A percentile compares a stretch with the other conserved stretches of the same genome.
phyloP scores from a whole-genome alignment of 2,113 vertebrate genomes.

The Gila orcuttii region DNA sequence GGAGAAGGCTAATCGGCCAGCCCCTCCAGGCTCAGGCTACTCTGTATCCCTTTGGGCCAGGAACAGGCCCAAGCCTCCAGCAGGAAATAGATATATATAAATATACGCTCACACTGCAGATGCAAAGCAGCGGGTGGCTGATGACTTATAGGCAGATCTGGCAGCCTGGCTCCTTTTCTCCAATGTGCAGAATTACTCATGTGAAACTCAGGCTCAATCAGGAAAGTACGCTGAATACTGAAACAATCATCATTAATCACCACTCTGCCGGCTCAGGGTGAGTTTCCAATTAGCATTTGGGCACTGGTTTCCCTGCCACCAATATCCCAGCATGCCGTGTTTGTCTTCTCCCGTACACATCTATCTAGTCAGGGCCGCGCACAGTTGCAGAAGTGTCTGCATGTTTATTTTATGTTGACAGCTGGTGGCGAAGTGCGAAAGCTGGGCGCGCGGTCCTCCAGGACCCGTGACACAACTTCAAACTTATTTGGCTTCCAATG shows the following conservation, averaged over 20 bases:
- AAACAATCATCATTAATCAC: constrained; percentile 63
- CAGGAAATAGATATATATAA: not conserved
- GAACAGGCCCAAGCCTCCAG: constrained; percentile 19
- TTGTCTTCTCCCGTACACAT: constrained; percentile 46
- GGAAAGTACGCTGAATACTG: constrained; percentile 51
- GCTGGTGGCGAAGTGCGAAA: not conserved
- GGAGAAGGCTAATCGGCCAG: constrained; percentile 58
- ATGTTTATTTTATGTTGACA: constrained; percentile 48
- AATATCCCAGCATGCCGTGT: constrained; percentile 54
- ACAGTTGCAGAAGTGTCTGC: constrained; percentile 19
- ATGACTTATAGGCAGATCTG: constrained; percentile 54
- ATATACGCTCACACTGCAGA: constrained; percentile 30
- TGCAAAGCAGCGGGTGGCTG: constrained; percentile 30
- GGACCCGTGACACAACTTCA: constrained; percentile 20
- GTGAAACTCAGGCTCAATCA: constrained; percentile 53
- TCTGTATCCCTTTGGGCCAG: not conserved
- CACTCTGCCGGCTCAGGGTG: constrained; percentile 44
- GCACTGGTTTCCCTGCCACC: constrained; percentile 49
- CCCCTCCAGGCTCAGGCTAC: not conserved
- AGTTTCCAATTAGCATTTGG: constrained; percentile 58
- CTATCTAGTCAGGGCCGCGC: constrained; percentile 21
- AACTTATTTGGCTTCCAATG: constrained; percentile 64
- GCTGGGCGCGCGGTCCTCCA: constrained; percentile 11
- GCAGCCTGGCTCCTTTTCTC: constrained; percentile 45
- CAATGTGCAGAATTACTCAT: constrained; percentile 50